Evolutionary conservation across 2,113 vertebrate species (phyloP).

Genomic region (Tragelaphus strepsiceros): DNA sequence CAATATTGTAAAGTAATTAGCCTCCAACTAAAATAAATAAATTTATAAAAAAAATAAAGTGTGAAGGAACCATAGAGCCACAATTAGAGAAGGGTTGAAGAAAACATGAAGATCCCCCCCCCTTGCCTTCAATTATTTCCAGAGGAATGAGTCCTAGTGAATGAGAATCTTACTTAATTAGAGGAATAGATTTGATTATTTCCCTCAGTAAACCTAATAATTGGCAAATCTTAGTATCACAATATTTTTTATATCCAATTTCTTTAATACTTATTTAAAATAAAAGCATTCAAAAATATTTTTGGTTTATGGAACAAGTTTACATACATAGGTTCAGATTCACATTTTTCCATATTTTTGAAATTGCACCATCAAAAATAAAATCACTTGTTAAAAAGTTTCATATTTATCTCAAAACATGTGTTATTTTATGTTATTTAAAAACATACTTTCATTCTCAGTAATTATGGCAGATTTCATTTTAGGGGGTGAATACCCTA

Average conservation of each 20-base stretch:
- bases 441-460: neutral
- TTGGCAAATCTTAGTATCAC: neutral
- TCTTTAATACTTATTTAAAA: neutral
- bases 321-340: neutral
- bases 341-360: neutral
- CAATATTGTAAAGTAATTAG: neutral
- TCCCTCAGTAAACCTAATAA: neutral
- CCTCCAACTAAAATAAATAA: neutral
- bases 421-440: neutral
- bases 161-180: neutral
- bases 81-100: neutral
- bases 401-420: constrained; percentile 3
- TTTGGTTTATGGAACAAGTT: neutral
- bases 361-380: neutral
- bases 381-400: neutral
- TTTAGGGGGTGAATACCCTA: neutral
- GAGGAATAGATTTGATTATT: neutral
- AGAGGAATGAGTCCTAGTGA: neutral
- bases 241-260: constrained; percentile 4
- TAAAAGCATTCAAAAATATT: neutral
- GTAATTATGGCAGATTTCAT: neutral
- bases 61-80: neutral
- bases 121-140: neutral
- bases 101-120: neutral
- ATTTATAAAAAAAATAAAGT: neutral